phyloP scores from a whole-genome alignment of 2,888 invertebrate genomes.

The Halocaridina rubra region DNA sequence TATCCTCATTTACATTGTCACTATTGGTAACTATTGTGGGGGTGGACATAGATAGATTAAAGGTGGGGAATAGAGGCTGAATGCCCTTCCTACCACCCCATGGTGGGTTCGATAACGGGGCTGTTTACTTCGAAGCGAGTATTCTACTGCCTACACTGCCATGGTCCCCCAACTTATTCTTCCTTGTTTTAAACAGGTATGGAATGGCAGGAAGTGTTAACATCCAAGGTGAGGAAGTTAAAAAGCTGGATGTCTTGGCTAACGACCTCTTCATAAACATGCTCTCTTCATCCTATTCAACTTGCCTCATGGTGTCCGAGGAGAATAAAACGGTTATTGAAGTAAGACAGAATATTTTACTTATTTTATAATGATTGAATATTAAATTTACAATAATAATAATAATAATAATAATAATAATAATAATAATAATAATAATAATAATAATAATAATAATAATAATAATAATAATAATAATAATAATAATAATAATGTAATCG shows the following conservation, averaged over 20 bases:
- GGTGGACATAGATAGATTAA: no score
- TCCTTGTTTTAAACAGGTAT: no score
- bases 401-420: background rate
- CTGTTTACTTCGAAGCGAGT: no score
- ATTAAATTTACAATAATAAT: background rate
- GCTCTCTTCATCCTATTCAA: constrained; percentile 92
- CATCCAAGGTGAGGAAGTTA: constrained; percentile 97
- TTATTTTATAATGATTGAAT: background rate
- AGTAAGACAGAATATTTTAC: constrained; percentile 73
- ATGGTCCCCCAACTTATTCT: no score
- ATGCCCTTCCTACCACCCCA: no score
- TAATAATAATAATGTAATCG: no score
- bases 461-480: background rate
- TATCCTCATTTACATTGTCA: no score
- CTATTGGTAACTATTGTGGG: no score
- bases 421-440: background rate
- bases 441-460: background rate
- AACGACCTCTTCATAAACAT: constrained; percentile 98
- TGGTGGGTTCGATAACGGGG: no score
- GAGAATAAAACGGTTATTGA: constrained; percentile 92
- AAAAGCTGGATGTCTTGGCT: constrained; percentile 94
- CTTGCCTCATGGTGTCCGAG: constrained; percentile 92
- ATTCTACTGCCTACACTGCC: no score
- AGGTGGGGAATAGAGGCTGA: no score
- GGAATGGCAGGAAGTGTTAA: constrained; percentile 94